Conservation (phyloP, 2,113 vertebrate genomes). For the Podarcis cretensis region DNA sequence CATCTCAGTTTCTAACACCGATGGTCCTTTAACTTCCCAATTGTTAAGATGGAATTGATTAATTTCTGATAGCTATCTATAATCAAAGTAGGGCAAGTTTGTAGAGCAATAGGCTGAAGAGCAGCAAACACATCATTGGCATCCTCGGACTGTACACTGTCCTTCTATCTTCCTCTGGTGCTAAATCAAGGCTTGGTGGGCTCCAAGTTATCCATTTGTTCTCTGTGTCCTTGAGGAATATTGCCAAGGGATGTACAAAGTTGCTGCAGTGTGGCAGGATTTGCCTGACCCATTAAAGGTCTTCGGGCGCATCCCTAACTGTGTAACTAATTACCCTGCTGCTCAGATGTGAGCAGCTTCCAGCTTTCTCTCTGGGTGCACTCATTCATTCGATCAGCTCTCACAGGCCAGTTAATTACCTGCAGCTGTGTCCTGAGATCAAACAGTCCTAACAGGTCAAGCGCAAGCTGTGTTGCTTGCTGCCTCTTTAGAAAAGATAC, state of each 20-base stretch:
- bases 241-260: constrained; percentile 12
- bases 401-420: constrained; percentile 25
- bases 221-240: constrained; percentile 8
- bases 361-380: not conserved
- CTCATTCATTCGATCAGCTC: constrained; percentile 11
- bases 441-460: not conserved
- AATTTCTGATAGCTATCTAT: not conserved
- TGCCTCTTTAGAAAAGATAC: not conserved
- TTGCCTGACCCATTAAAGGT: constrained; percentile 22
- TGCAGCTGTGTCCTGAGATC: constrained; percentile 21
- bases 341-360: not conserved
- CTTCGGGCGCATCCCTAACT: constrained; percentile 14
- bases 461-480: not conserved
- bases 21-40: not conserved
- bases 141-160: not conserved
- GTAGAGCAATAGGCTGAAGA: not conserved
- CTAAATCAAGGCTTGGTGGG: not conserved
- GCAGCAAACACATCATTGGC: not conserved
- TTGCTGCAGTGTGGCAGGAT: not conserved
- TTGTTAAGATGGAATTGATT: not conserved
- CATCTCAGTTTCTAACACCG: too few species aligned
- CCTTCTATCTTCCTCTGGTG: not conserved
- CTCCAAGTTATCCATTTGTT: not conserved
- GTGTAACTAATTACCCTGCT: constrained; percentile 38
- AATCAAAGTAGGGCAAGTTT: not conserved